These are phyloP conservation scores for Lacanobia wlatinum DNA, from an alignment of 2,888 invertebrate genomes.

Conservation along the genomic window DNA sequence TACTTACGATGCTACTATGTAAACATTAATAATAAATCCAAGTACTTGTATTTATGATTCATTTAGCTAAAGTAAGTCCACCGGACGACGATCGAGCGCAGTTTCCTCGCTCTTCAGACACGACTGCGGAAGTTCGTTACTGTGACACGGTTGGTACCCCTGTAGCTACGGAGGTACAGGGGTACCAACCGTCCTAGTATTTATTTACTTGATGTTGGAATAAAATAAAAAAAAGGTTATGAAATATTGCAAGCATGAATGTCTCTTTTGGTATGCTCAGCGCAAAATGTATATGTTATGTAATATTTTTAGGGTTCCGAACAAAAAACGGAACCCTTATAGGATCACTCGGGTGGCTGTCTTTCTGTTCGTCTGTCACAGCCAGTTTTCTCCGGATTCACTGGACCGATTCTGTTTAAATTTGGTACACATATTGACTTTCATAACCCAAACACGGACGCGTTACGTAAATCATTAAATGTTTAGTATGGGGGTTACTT, in stretches of 20 bases:
- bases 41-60: slow-evolving; percentile 26
- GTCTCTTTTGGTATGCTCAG: background rate
- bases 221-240: background rate
- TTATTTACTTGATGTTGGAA: slow-evolving; percentile 2
- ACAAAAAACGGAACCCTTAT: too few species aligned
- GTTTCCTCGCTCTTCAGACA: slow-evolving; percentile 50
- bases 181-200: background rate
- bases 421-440: too few species aligned
- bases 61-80: slow-evolving; percentile 30
- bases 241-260: background rate
- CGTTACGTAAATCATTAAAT: too few species aligned
- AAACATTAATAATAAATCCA: background rate
- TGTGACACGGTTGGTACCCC: slow-evolving; percentile 19
- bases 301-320: too few species aligned
- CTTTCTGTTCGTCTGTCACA: too few species aligned
- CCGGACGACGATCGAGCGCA: slow-evolving; percentile 39
- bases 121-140: slow-evolving; percentile 61
- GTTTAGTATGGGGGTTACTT: too few species aligned
- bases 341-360: too few species aligned
- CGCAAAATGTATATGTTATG: too few species aligned
- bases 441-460: too few species aligned
- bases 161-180: background rate
- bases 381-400: too few species aligned
- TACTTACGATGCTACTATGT: background rate
- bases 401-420: too few species aligned